These are phyloP conservation scores for Neotoma lepida DNA, from an alignment of 2,113 vertebrate species.

Conservation along the genomic window DNA sequence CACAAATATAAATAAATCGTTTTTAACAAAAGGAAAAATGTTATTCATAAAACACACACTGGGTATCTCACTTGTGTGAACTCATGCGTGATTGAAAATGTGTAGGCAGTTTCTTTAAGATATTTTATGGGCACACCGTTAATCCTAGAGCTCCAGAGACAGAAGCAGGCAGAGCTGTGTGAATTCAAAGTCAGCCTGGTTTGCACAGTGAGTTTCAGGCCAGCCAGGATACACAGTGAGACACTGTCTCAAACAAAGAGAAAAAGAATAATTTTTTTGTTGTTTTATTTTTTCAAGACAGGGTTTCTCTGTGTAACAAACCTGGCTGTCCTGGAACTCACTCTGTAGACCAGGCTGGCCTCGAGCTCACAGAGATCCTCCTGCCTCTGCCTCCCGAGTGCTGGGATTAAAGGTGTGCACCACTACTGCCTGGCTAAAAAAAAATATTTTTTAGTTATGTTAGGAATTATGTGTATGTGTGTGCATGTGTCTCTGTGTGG, in stretches of 20 bases:
- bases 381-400: neutral
- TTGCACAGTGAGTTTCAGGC: neutral
- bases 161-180: neutral
- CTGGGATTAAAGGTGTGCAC: neutral
- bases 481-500: neutral
- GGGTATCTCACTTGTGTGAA: neutral
- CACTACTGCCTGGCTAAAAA: neutral
- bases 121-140: neutral
- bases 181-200: neutral
- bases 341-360: neutral
- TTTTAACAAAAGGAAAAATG: neutral
- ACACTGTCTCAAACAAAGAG: neutral
- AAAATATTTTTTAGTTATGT: neutral
- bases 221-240: neutral
- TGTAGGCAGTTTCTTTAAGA: neutral
- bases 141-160: neutral
- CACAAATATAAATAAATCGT: neutral
- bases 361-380: neutral
- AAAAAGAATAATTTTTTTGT: neutral
- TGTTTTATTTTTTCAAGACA: too few relatives aligned
- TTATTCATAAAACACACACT: neutral
- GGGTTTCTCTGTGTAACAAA: neutral
- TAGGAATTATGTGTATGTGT: neutral
- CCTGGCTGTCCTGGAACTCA: neutral
- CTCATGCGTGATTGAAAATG: neutral